Conservation (phyloP, 2,888 invertebrate species). For the Trachelus troglodyta region DNA sequence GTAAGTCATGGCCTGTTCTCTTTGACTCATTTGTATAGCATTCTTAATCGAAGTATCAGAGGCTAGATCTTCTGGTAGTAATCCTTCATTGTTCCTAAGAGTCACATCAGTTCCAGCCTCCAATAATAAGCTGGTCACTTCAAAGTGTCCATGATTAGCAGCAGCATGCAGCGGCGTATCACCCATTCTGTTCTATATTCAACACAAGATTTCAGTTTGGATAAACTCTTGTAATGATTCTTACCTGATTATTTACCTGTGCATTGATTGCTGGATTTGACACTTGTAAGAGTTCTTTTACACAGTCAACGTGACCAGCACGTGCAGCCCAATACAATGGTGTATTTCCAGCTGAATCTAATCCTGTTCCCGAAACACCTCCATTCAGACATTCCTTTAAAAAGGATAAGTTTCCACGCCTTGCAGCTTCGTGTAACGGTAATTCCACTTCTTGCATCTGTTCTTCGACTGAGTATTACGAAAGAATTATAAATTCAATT, state of each 20-base stretch:
- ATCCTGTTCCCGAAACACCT: slow-evolving; percentile 73
- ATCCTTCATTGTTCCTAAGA: slow-evolving; percentile 69
- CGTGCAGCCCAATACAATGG: slow-evolving; percentile 76
- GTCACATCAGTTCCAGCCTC: slow-evolving; percentile 68
- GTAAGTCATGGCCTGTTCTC: slow-evolving; percentile 37
- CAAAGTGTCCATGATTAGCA: slow-evolving; percentile 71
- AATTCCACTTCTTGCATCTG: slow-evolving; percentile 71
- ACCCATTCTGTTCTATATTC: slow-evolving; percentile 73
- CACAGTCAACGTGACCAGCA: slow-evolving; percentile 72
- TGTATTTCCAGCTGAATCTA: slow-evolving; percentile 75
- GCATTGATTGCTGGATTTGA: slow-evolving; percentile 63
- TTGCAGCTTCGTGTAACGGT: slow-evolving; percentile 76
- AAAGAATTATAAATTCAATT: background rate
- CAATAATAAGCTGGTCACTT: slow-evolving; percentile 69
- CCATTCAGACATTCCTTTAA: slow-evolving; percentile 72
- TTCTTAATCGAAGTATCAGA: slow-evolving; percentile 64
- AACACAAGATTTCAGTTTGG: background rate
- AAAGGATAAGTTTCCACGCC: slow-evolving; percentile 73
- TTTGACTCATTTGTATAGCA: slow-evolving; percentile 54
- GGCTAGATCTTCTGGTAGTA: slow-evolving; percentile 69
- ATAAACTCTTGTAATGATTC: background rate
- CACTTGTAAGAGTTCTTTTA: slow-evolving; percentile 66
- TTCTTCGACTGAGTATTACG: slow-evolving; percentile 66
- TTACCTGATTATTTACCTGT: slow-evolving; percentile 47
- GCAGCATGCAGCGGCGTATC: slow-evolving; percentile 75